These are phyloP conservation scores for Labeo rohita DNA, from an alignment of 2,113 vertebrate genomes.

Conservation along the genomic window DNA sequence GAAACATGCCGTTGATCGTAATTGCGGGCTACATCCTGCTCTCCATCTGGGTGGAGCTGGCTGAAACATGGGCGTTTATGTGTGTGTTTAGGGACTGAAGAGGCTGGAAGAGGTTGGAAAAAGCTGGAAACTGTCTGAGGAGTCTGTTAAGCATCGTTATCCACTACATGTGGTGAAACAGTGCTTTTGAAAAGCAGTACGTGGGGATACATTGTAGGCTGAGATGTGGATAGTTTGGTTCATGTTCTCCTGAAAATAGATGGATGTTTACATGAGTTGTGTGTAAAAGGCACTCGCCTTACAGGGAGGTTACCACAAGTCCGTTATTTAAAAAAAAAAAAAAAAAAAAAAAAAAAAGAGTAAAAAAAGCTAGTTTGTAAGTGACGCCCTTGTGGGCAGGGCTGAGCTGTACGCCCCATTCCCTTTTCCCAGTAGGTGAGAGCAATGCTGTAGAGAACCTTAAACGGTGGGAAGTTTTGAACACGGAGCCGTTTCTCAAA, in stretches of 20 bases:
- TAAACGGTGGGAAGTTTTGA: slow-evolving; percentile 68
- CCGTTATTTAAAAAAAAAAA: slow-evolving; percentile 52
- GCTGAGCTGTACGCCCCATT: not conserved
- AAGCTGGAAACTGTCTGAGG: slow-evolving; percentile 5
- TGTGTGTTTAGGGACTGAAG: slow-evolving; percentile 37
- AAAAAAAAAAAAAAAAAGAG: not conserved
- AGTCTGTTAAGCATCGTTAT: slow-evolving; percentile 27
- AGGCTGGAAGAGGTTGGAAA: not conserved
- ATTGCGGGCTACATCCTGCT: slow-evolving; percentile 65
- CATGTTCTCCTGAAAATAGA: slow-evolving; percentile 26
- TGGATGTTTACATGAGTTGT: slow-evolving; percentile 42
- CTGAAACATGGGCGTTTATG: slow-evolving; percentile 36
- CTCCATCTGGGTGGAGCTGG: slow-evolving; percentile 57
- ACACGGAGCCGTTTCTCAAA: slow-evolving; percentile 60
- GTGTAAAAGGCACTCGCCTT: not conserved
- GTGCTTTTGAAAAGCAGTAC: not conserved
- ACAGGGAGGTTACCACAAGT: slow-evolving; percentile 21
- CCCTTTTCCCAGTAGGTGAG: slow-evolving; percentile 16
- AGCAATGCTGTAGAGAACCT: slow-evolving; percentile 25
- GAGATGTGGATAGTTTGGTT: slow-evolving; percentile 11
- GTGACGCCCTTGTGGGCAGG: slow-evolving; percentile 25
- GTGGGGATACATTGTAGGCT: not conserved
- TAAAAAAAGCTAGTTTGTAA: slow-evolving; percentile 21
- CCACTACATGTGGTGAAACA: not conserved
- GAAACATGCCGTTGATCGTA: slow-evolving; percentile 68